phyloP scores from a whole-genome alignment of 2,888 invertebrate species.

The Carpatolechia fugitivella region DNA sequence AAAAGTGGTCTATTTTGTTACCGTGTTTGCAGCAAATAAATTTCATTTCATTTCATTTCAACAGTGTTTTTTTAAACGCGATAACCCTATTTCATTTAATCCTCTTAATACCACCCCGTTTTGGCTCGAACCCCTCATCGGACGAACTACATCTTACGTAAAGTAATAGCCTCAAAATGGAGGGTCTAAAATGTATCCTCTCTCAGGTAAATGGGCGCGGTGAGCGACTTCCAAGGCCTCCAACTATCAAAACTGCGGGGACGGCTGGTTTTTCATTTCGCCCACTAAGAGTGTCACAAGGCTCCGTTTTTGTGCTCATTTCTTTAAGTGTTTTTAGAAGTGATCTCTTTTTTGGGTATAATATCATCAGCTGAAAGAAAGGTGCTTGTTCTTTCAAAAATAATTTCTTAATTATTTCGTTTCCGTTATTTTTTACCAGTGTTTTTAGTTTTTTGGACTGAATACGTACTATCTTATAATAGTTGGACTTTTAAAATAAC shows the following conservation, averaged over 20 bases:
- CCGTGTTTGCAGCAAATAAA: no score
- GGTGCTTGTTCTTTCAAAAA: no score
- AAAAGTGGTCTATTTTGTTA: no score
- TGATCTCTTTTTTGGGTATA: neutral
- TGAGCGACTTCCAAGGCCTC: neutral
- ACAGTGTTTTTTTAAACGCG: neutral
- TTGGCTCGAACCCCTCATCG: neutral
- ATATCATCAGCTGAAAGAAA: neutral
- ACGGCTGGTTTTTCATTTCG: neutral
- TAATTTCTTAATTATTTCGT: no score
- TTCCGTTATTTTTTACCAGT: no score
- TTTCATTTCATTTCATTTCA: no score
- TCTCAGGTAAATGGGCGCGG: neutral
- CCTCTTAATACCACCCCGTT: neutral
- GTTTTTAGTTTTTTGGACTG: no score
- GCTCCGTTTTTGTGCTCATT: neutral
- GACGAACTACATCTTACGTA: neutral
- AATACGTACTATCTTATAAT: no score
- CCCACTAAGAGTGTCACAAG: neutral
- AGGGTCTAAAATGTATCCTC: neutral
- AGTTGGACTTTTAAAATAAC: no score
- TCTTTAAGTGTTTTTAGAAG: neutral
- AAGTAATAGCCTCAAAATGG: slow-evolving; percentile 1
- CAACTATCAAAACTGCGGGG: neutral
- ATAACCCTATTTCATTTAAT: neutral